phyloP scores from a whole-genome alignment of 2,113 vertebrate species.

The Pteronura brasiliensis region DNA sequence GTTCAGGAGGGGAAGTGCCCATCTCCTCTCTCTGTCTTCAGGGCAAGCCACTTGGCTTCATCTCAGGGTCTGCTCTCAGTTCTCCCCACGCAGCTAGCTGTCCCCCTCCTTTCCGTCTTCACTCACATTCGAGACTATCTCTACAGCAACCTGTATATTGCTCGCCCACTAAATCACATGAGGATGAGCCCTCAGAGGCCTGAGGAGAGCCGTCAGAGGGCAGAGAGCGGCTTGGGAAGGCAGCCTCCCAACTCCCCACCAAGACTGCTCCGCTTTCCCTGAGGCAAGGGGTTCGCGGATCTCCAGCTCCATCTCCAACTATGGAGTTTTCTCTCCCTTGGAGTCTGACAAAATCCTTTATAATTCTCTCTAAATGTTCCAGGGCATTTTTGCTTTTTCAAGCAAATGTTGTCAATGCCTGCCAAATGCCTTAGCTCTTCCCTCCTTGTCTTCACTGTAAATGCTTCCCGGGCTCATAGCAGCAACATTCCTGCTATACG shows the following conservation, averaged over 20 bases:
- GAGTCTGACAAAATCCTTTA: conserved; percentile 77
- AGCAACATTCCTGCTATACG: conserved; percentile 47
- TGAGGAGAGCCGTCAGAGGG: background rate
- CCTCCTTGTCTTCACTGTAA: conserved; percentile 60
- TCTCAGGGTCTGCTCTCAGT: background rate
- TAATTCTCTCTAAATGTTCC: conserved; percentile 79
- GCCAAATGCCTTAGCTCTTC: conserved; percentile 69
- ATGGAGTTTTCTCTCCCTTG: conserved; percentile 68
- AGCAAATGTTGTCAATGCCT: conserved; percentile 76
- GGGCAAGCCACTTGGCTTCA: background rate
- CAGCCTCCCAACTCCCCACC: background rate
- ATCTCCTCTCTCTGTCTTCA: background rate
- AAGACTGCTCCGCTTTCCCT: conserved; percentile 47
- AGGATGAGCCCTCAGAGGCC: conserved; percentile 44
- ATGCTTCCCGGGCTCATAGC: conserved; percentile 62
- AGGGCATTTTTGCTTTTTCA: conserved; percentile 64
- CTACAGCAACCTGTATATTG: background rate
- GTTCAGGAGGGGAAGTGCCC: fast-evolving
- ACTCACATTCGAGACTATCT: conserved; percentile 24
- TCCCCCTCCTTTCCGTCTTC: background rate
- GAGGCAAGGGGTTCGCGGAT: conserved; percentile 57
- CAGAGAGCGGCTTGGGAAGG: conserved; percentile 30
- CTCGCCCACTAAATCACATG: conserved; percentile 52
- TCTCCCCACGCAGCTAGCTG: background rate
- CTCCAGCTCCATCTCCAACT: conserved; percentile 11